These are phyloP conservation scores for Premnoplex brunnescens DNA, from an alignment of 2,797 vertebrate genomes.

Conservation along the genomic window DNA sequence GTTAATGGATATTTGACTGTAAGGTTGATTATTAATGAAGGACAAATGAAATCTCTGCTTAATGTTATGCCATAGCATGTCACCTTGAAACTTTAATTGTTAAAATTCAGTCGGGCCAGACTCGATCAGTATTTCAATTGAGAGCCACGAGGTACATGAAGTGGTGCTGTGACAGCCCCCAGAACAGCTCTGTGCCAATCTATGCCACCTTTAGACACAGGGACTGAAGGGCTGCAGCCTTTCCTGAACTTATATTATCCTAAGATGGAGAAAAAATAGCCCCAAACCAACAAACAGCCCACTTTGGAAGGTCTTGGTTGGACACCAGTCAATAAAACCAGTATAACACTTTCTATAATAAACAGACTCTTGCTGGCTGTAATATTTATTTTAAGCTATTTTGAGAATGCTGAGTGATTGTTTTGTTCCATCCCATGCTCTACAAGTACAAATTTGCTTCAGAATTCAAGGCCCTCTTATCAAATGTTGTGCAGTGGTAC, in stretches of 20 bases:
- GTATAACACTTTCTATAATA: fast-evolving
- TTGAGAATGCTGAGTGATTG: neutral
- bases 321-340: neutral
- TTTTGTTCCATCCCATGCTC: neutral
- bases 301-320: neutral
- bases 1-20: constrained; percentile 67
- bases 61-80: constrained; percentile 46
- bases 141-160: neutral
- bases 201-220: neutral
- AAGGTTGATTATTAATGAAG: constrained; percentile 69
- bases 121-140: neutral
- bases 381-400: neutral
- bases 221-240: neutral
- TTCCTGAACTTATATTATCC: neutral
- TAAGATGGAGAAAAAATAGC: neutral
- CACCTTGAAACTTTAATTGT: constrained; percentile 58
- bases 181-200: neutral
- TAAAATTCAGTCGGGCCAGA: neutral
- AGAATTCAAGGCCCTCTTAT: neutral
- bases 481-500: neutral
- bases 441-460: neutral
- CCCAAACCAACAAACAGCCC: neutral
- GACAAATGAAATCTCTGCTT: constrained; percentile 60
- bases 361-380: neutral
- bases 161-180: neutral